Base-by-base conservation (phyloP, 2,888 invertebrate genomes). In the Cerceris ruficornis region DNA sequence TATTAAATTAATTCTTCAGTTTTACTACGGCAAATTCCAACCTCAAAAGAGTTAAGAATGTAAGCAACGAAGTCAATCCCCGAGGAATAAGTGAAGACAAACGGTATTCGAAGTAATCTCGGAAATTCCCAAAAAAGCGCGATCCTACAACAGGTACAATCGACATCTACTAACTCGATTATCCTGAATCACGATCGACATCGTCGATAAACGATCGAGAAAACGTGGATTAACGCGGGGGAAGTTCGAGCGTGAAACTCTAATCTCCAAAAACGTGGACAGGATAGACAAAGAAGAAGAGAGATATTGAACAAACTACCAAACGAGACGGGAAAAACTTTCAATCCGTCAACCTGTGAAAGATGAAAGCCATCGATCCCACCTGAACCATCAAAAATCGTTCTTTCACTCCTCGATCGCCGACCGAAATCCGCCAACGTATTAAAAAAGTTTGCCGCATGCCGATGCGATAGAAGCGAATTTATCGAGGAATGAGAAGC, bases 291-390 rank as follows among this genome's bases (percentile, higher is more conserved):
- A 28, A 28, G 28, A 28, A 28, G 28, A 28, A 28, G 41, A 41
- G 17, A 65, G 54, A 52, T 70, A 68, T 65, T 55, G 70, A 41
- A 68, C 14, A 42, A 68, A 50, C 64, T 71, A 64, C 58, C 75
- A 39, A n/a, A 46, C 17, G 8, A 60, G 65, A 68, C 41, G 60
- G 70, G 70, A 70, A 67, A 67, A 68, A 71, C 76, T 54, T 68
- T 59, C 77, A 43, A 79, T 77, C 76, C 71, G 68, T 78, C 78
- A 76, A 69, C 71, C 50, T 65, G 28, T 66, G 58, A 64, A 58
- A 49, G 61, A 78, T 72, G 78, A 76, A 76, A 71, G 61, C 64
- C 61, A 68, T 75, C 68, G 70, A 50, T 42, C 52, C 28, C 46
- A 14, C 42, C 15, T 11, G 52, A 8, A 11, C 42, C 64, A 9